Evolutionary conservation across 1,140 invertebrate genomes (phyloP).

Genomic region (Zaprionus camerounensis): DNA sequence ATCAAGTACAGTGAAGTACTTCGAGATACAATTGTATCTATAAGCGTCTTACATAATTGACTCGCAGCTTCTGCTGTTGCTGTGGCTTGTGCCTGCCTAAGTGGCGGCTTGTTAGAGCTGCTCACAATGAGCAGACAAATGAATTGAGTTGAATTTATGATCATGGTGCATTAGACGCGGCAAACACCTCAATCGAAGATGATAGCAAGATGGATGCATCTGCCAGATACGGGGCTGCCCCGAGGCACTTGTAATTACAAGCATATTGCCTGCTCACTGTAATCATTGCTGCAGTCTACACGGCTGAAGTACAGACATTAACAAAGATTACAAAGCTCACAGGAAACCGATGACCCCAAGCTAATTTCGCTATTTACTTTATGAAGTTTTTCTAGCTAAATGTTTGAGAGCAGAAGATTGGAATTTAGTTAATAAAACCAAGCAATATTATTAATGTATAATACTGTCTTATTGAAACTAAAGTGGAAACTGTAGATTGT

Average conservation of each 20-base stretch:
- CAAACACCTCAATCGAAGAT: slow-evolving; percentile 33
- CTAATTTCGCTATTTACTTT: background rate
- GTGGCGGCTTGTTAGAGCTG: slow-evolving; percentile 43
- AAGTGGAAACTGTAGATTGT: no score
- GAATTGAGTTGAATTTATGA: slow-evolving; percentile 50
- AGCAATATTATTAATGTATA: no score
- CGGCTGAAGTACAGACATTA: background rate
- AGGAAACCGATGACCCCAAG: background rate
- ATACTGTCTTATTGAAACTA: no score
- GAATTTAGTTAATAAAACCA: no score
- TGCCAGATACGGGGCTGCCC: background rate
- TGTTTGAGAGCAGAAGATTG: no score
- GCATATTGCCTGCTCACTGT: background rate
- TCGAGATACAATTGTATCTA: slow-evolving; percentile 58
- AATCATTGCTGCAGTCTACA: background rate
- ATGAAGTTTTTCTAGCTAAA: background rate
- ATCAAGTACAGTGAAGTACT: slow-evolving; percentile 48
- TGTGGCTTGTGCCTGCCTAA: slow-evolving; percentile 31
- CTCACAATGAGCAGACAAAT: slow-evolving; percentile 45
- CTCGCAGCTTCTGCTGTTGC: slow-evolving; percentile 13
- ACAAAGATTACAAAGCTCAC: background rate
- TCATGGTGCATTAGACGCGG: slow-evolving; percentile 33
- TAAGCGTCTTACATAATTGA: slow-evolving; percentile 33
- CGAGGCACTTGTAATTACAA: background rate
- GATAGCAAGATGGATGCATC: background rate